These are phyloP conservation scores for Crematogaster levior DNA, from an alignment of 2,888 invertebrate species.

Conservation along the genomic window DNA sequence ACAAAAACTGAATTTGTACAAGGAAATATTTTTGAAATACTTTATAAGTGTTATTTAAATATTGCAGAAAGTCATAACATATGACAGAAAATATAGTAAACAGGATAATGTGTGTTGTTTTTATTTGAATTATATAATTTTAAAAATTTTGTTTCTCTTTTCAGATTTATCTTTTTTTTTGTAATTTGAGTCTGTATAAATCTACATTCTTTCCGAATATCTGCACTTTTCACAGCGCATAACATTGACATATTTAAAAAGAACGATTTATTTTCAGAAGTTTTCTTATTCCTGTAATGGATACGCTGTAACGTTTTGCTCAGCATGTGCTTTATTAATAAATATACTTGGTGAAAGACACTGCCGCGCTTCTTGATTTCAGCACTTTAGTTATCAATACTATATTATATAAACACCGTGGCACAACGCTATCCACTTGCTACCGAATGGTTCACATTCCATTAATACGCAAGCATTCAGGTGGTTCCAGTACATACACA, in stretches of 20 bases:
- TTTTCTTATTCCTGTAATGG: neutral
- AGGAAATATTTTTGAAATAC: neutral
- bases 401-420: conserved; percentile 22
- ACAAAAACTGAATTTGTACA: neutral
- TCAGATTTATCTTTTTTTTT: neutral
- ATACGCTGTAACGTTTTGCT: neutral
- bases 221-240: neutral
- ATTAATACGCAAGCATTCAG: conserved; percentile 53
- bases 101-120: neutral
- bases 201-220: neutral
- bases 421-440: conserved; percentile 9
- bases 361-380: neutral
- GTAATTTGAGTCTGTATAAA: neutral
- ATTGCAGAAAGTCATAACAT: neutral
- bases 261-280: neutral
- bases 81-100: neutral
- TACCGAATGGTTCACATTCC: conserved; percentile 45
- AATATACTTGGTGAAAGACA: neutral
- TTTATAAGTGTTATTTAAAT: neutral
- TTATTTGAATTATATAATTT: neutral
- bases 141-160: neutral
- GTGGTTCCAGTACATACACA: conserved; percentile 41
- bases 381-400: neutral
- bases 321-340: neutral
- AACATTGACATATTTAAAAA: neutral